phyloP scores from a whole-genome alignment of 2,888 invertebrate genomes.

The Pogonocherus hispidulus region DNA sequence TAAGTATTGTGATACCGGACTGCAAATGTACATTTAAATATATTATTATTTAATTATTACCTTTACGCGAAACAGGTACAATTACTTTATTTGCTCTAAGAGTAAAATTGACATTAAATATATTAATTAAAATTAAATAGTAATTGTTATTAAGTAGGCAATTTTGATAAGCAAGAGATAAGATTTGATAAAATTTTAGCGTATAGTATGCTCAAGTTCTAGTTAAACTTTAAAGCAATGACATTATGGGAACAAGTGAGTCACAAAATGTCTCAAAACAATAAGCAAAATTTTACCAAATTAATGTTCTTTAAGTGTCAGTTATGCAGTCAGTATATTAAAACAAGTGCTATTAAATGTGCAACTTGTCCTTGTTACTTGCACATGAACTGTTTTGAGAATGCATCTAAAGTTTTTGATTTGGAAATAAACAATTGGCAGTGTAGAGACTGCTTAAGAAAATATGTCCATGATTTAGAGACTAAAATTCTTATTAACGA shows the following conservation, averaged over 20 bases:
- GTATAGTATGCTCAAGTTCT: neutral
- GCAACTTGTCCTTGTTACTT: constrained; percentile 48
- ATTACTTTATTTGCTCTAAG: too few relatives aligned
- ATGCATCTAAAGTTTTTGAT: constrained; percentile 50
- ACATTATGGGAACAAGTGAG: constrained; percentile 39
- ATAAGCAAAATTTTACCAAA: neutral
- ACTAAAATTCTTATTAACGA: constrained; percentile 45
- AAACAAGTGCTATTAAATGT: constrained; percentile 53
- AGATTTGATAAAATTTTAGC: constrained; percentile 1
- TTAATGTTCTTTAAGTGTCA: constrained; percentile 36
- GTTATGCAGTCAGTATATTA: constrained; percentile 46
- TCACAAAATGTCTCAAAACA: constrained; percentile 27
- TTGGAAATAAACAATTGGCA: constrained; percentile 48
- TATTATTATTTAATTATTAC: too few relatives aligned
- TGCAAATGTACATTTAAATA: too few relatives aligned
- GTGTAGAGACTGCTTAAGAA: constrained; percentile 48
- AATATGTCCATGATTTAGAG: constrained; percentile 40
- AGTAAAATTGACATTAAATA: too few relatives aligned
- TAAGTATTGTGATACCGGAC: too few relatives aligned
- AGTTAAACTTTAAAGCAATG: constrained; percentile 25
- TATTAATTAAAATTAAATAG: constrained; percentile 9
- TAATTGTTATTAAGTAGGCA: neutral
- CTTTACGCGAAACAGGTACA: too few relatives aligned
- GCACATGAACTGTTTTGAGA: constrained; percentile 52
- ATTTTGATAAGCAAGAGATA: constrained; percentile 8